phyloP scores from a whole-genome alignment of 2,888 invertebrate genomes.

The Ormyrus pomaceus region DNA sequence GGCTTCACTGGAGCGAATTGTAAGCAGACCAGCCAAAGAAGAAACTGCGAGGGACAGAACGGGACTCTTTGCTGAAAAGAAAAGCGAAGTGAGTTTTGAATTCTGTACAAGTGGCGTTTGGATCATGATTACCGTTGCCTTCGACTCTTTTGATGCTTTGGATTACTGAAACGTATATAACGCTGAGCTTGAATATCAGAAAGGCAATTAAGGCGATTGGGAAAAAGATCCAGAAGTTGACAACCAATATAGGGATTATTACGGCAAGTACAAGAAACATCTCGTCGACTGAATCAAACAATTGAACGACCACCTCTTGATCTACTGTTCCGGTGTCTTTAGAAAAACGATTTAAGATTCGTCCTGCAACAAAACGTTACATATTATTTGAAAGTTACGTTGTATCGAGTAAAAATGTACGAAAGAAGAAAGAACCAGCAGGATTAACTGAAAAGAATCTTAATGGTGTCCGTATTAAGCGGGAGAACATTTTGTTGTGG shows the following conservation, averaged over 20 bases:
- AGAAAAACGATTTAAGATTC: conserved; percentile 79
- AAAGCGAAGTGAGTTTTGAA: conserved; percentile 13
- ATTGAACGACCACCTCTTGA: conserved; percentile 76
- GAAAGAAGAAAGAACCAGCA: conserved; percentile 36
- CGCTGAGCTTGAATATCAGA: no score
- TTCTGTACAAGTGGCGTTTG: conserved; percentile 62
- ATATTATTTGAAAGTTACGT: neutral
- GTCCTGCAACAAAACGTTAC: neutral
- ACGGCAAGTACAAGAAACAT: neutral
- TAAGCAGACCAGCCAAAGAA: conserved; percentile 89
- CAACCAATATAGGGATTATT: no score
- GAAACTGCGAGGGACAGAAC: conserved; percentile 93
- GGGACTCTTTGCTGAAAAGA: conserved; percentile 80
- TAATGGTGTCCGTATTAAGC: conserved; percentile 85
- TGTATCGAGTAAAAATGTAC: no score
- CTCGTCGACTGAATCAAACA: conserved; percentile 75
- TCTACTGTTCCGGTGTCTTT: conserved; percentile 83
- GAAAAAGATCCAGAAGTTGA: no score
- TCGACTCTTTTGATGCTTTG: no score
- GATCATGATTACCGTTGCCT: conserved; percentile 64
- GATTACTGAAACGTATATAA: no score
- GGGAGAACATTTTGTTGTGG: conserved; percentile 86
- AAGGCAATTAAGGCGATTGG: no score
- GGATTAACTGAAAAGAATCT: conserved; percentile 83
- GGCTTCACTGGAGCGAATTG: conserved; percentile 88